Percentiles rank a stretch among this genome's conserved stretches.
These are phyloP conservation scores for Drosophila funebris DNA, from an alignment of 1,140 invertebrate species.

Conservation along the genomic window DNA sequence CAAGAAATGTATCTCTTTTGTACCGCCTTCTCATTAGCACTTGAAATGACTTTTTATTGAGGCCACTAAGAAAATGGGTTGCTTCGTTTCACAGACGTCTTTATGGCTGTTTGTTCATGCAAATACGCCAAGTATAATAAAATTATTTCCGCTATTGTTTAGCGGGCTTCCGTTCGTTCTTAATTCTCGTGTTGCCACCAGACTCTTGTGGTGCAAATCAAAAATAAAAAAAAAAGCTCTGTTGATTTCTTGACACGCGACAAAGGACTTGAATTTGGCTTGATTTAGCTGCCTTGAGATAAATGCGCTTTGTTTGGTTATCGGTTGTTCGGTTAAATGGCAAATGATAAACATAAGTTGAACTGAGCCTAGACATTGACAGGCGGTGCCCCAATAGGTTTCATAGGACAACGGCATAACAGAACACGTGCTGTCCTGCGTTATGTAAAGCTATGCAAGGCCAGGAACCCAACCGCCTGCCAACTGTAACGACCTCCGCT, in stretches of 20 bases:
- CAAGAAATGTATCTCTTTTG: background rate
- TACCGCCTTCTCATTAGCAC: constrained; percentile 50
- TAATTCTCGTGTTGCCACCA: constrained; percentile 25
- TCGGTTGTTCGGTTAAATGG: constrained; percentile 25
- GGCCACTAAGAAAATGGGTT: constrained; percentile 50
- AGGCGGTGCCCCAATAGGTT: constrained; percentile 19
- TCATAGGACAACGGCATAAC: constrained; percentile 8
- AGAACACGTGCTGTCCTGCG: constrained; percentile 49
- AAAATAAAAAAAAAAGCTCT: constrained; percentile 24
- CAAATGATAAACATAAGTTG: constrained; percentile 73
- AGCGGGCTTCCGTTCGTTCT: constrained; percentile 36
- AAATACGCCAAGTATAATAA: constrained; percentile 67
- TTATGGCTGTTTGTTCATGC: constrained; percentile 69
- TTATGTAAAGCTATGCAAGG: constrained; percentile 64
- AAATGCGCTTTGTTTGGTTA: constrained; percentile 74
- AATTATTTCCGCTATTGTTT: constrained; percentile 75
- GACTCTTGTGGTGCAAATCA: constrained; percentile 25
- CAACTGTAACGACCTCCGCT: constrained; percentile 47
- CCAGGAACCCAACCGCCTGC: constrained; percentile 38
- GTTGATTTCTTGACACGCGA: constrained; percentile 66
- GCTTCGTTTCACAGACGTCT: constrained; percentile 52
- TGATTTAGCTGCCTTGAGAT: constrained; percentile 72
- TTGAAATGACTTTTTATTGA: constrained; percentile 41
- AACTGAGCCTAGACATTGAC: constrained; percentile 43
- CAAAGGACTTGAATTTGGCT: constrained; percentile 29